Base-by-base conservation (phyloP, 2,797 vertebrate genomes). In the Sebastes steindachneri region DNA sequence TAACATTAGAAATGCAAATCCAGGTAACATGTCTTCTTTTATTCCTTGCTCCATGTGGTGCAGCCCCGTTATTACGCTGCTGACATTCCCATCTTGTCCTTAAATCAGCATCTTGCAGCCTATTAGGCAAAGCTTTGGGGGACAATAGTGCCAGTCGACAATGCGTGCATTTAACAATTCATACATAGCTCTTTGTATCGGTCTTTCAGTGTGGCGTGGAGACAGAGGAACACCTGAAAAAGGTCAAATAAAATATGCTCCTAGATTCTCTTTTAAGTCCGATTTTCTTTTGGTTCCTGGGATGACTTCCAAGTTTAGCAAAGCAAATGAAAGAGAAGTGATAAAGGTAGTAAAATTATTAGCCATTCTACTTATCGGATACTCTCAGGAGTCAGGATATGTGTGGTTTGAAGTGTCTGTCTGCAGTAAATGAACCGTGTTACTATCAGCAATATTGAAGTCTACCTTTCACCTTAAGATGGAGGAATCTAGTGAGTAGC, bases 101-200 rank as follows among this genome's bases (percentile, higher is more conserved):
- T 91, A 87, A 90, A 94, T 90, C 88, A 94, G 93, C 93, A 93
- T 92, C 80, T 87, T 92, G 89, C 88, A 91, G 88, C 82, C 83
- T 92, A 92, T 93, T 93, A 94, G 84, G 59, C 62, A 79, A 90
- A 92, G 90, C 84, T 91, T 89, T 83, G 45, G 73, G 60, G 78
- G 79, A 95, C 90, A 90, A 91, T 88, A 66, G 83, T 58, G n/a
- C 58, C 68, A 73, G 55, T 73, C 37, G 62, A 85, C 64, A 86
- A 86, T 82, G 63, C 37, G 19, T 75, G 66, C 41, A 67, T 83
- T 87, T 87, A 80, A 66, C 74, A 73, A 68, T 69, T 55, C 79
- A 88, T 69, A 84, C 81, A 53, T 33, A 60, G 58, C 62, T 84
- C 31, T 77, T 60, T 84, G 66, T 25, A 19, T 11, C 48, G 60